Evolutionary conservation across 2,113 vertebrate genomes (phyloP).

Genomic region (Camelus dromedarius): DNA sequence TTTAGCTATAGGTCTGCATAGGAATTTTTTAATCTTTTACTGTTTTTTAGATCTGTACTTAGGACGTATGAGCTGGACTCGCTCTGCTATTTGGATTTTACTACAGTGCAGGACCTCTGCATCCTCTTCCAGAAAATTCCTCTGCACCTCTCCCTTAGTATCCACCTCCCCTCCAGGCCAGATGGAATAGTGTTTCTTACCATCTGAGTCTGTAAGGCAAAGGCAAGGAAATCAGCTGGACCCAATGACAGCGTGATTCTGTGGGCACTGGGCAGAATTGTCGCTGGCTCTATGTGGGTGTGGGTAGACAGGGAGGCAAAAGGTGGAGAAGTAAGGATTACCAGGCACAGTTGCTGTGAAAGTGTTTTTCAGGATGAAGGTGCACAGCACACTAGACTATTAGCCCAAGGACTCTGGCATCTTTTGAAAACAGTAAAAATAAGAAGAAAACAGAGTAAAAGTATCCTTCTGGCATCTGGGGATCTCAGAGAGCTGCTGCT

Average conservation of each 20-base stretch:
- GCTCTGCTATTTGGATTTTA: constrained; percentile 27
- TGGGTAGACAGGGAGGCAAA: constrained; percentile 39
- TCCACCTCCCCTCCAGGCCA: background rate
- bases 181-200: constrained; percentile 38
- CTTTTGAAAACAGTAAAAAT: background rate
- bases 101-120: background rate
- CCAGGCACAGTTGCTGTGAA: background rate
- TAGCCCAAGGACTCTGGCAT: background rate
- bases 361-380: constrained; percentile 12
- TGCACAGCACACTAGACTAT: background rate
- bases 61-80: constrained; percentile 45
- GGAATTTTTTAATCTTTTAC: background rate
- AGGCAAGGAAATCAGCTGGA: constrained; percentile 63
- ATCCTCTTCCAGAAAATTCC: constrained; percentile 25
- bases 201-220: constrained; percentile 50
- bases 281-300: accelerated
- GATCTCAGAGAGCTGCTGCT: background rate
- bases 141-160: background rate
- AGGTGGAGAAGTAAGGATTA: constrained; percentile 54
- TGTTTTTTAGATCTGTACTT: constrained; percentile 15
- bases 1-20: constrained; percentile 36
- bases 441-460: background rate
- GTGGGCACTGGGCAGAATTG: constrained; percentile 42
- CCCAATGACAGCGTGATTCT: background rate
- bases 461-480: background rate